Conservation (phyloP, 2,888 invertebrate species). For the Oscheius sp. region DNA sequence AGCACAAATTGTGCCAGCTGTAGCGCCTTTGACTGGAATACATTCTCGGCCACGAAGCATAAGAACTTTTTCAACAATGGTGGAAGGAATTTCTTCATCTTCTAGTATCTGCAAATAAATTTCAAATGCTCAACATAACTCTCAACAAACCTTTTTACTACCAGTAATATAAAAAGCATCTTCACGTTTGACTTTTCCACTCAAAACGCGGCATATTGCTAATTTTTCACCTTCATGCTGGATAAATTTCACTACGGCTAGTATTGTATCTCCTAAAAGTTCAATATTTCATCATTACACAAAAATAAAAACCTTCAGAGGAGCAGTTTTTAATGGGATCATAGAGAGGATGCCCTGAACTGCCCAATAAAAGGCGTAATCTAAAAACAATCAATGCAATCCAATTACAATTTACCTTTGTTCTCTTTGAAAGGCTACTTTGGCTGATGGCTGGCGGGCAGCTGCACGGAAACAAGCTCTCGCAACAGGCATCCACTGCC, state of each 20-base stretch:
- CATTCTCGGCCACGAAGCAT: slow-evolving; percentile 93
- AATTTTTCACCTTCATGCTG: slow-evolving; percentile 46
- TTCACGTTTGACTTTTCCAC: slow-evolving; percentile 54
- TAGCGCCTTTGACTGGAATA: slow-evolving; percentile 79
- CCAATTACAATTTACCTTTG: slow-evolving; percentile 30
- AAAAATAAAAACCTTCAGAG: slow-evolving; percentile 27
- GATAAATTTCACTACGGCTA: slow-evolving; percentile 66
- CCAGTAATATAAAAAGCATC: slow-evolving; percentile 37
- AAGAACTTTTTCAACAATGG: slow-evolving; percentile 78
- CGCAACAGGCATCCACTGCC: slow-evolving; percentile 69
- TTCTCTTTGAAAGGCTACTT: slow-evolving; percentile 43
- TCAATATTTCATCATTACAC: not conserved
- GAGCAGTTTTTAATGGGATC: slow-evolving; percentile 39
- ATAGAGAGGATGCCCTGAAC: slow-evolving; percentile 43
- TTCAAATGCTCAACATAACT: not conserved
- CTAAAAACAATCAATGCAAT: slow-evolving; percentile 2
- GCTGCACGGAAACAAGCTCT: slow-evolving; percentile 62
- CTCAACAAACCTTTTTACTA: slow-evolving; percentile 15
- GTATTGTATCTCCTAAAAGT: slow-evolving; percentile 41
- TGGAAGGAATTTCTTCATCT: slow-evolving; percentile 19
- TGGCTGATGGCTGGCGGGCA: slow-evolving; percentile 53
- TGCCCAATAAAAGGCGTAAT: slow-evolving; percentile 45
- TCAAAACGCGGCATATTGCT: slow-evolving; percentile 65
- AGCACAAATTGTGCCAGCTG: slow-evolving; percentile 64
- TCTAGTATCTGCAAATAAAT: slow-evolving; percentile 23